phyloP scores from a whole-genome alignment of 2,888 invertebrate genomes.

The Spilosoma lubricipeda region DNA sequence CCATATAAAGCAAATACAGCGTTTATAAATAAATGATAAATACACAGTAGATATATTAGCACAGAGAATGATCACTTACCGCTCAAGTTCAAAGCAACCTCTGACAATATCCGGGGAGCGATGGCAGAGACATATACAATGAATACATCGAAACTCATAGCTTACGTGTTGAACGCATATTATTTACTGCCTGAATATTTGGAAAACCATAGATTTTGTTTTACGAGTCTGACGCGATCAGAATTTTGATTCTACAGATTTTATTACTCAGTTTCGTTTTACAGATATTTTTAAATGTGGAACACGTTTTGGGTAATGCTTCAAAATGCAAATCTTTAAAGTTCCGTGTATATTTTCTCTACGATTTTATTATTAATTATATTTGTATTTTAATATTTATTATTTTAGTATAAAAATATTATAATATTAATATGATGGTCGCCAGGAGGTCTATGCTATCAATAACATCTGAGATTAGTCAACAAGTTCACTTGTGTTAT shows the following conservation, averaged over 20 bases:
- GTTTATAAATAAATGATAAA: background rate
- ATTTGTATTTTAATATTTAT: background rate
- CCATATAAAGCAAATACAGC: background rate
- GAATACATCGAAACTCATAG: conserved; percentile 41
- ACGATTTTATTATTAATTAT: background rate
- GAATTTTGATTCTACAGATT: background rate
- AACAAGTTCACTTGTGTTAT: too few relatives aligned
- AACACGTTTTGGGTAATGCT: background rate
- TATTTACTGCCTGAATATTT: conserved; percentile 11
- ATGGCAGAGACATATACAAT: conserved; percentile 64
- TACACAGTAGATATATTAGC: conserved; percentile 22
- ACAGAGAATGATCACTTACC: conserved; percentile 65
- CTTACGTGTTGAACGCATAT: conserved; percentile 30
- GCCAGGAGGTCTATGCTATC: background rate
- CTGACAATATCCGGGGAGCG: conserved; percentile 64
- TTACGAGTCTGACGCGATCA: background rate
- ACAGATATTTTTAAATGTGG: background rate
- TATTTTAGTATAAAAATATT: too few relatives aligned
- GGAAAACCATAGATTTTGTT: background rate
- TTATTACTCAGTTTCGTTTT: background rate
- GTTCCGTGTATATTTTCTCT: background rate
- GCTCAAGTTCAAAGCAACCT: conserved; percentile 65
- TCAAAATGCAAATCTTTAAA: background rate
- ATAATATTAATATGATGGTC: too few relatives aligned
- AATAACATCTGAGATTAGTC: background rate